These are phyloP conservation scores for Ceratosolen fusciceps DNA, from an alignment of 1,140 invertebrate genomes.

Conservation along the genomic window DNA sequence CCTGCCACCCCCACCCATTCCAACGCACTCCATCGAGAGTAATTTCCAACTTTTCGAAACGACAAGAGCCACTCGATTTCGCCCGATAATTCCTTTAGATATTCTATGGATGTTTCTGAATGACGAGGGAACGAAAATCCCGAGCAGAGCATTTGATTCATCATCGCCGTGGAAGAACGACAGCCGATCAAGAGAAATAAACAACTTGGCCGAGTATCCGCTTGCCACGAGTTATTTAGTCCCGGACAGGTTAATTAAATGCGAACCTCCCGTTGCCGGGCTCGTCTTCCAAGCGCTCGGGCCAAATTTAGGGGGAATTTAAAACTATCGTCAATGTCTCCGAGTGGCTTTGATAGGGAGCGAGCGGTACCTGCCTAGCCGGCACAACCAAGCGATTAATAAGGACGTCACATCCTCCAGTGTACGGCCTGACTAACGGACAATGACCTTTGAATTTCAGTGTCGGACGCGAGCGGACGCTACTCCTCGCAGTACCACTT, in stretches of 20 bases:
- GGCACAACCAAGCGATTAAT: too few species aligned
- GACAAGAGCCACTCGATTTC: neutral
- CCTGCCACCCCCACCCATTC: too few species aligned
- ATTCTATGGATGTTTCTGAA: neutral
- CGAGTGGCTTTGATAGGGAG: too few species aligned
- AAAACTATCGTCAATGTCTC: too few species aligned
- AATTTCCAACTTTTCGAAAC: neutral
- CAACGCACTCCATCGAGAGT: neutral
- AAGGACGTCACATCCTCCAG: too few species aligned
- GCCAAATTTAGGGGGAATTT: too few species aligned
- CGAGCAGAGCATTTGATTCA: too few species aligned
- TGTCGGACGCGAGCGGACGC: constrained; percentile 85
- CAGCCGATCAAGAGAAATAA: neutral
- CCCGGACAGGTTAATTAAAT: neutral
- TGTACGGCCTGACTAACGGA: neutral
- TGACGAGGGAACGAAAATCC: too few species aligned
- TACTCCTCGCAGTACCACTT: constrained; percentile 85
- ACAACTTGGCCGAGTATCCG: neutral
- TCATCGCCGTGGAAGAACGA: neutral
- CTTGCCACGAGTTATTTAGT: neutral
- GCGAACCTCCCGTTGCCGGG: neutral
- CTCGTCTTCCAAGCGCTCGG: neutral
- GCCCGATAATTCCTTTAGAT: neutral
- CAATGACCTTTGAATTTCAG: constrained; percentile 71
- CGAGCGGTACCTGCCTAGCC: too few species aligned